phyloP scores from a whole-genome alignment of 2,113 vertebrate species.

The Macquaria australasica region DNA sequence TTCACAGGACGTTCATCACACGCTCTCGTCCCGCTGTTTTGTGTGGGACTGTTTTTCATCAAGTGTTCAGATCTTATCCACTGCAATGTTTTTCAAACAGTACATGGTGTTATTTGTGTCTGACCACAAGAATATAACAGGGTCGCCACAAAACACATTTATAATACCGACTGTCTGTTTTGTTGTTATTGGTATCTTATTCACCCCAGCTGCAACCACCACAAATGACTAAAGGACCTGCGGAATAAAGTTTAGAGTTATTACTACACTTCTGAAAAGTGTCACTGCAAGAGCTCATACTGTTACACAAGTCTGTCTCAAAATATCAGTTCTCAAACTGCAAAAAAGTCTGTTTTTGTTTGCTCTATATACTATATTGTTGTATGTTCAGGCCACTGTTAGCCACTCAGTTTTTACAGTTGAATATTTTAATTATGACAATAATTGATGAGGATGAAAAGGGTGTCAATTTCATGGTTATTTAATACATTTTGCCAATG shows the following conservation, averaged over 20 bases:
- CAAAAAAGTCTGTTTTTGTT: background rate
- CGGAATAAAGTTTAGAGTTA: background rate
- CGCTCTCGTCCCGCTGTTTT: background rate
- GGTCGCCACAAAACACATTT: slow-evolving; percentile 17
- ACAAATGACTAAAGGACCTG: background rate
- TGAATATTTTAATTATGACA: too few species aligned
- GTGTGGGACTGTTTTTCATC: slow-evolving; percentile 22
- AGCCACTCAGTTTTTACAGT: too few species aligned
- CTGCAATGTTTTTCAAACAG: background rate
- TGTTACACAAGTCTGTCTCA: background rate
- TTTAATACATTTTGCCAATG: too few species aligned
- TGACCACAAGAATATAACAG: slow-evolving; percentile 10
- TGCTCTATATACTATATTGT: background rate
- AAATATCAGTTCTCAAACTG: background rate
- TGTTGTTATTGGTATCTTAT: slow-evolving; percentile 18
- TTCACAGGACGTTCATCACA: slow-evolving; percentile 1
- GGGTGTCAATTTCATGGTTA: too few species aligned
- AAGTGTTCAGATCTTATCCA: slow-evolving; percentile 9
- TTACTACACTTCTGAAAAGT: slow-evolving; percentile 1
- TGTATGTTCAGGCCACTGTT: background rate
- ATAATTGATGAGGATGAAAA: too few species aligned
- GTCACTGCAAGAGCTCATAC: background rate
- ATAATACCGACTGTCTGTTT: slow-evolving; percentile 25
- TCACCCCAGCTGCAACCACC: slow-evolving; percentile 20
- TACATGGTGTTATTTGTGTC: slow-evolving; percentile 7